Conservation (phyloP, 2,797 vertebrate genomes). For the Artibeus jamaicensis region DNA sequence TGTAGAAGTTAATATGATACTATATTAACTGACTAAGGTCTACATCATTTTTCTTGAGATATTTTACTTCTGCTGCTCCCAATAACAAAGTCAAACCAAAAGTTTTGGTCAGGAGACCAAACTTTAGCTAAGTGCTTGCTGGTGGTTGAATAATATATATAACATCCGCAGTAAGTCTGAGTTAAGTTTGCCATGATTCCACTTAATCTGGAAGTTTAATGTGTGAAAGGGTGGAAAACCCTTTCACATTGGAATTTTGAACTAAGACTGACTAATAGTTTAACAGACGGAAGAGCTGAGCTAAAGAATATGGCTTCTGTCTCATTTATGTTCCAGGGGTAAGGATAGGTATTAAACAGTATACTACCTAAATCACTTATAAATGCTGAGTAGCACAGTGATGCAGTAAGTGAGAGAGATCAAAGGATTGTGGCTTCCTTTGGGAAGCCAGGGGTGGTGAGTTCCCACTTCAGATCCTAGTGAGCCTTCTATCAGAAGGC, state of each 20-base stretch:
- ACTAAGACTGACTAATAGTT: not conserved
- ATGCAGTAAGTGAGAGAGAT: not conserved
- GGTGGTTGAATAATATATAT: not conserved
- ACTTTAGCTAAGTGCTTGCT: not conserved
- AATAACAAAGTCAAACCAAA: not conserved
- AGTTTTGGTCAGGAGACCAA: not conserved
- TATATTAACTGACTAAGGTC: constrained; percentile 16
- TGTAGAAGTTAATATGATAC: constrained; percentile 27
- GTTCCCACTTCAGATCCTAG: not conserved
- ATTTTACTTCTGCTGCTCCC: not conserved
- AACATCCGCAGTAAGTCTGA: not conserved
- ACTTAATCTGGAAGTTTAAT: not conserved
- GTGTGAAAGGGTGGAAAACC: not conserved
- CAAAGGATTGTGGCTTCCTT: not conserved
- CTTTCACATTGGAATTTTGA: not conserved
- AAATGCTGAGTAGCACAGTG: not conserved
- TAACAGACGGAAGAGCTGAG: not conserved
- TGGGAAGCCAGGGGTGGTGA: not conserved
- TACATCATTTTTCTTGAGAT: not conserved
- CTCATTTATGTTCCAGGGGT: not conserved
- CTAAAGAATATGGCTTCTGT: not conserved
- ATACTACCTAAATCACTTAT: not conserved
- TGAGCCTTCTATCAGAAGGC: not conserved
- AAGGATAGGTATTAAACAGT: not conserved
- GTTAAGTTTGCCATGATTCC: not conserved